Percentiles rank a stretch among this genome's conserved stretches.
Evolutionary conservation across 2,888 invertebrate species (phyloP).

Genomic region (Callyntrura sp.): DNA sequence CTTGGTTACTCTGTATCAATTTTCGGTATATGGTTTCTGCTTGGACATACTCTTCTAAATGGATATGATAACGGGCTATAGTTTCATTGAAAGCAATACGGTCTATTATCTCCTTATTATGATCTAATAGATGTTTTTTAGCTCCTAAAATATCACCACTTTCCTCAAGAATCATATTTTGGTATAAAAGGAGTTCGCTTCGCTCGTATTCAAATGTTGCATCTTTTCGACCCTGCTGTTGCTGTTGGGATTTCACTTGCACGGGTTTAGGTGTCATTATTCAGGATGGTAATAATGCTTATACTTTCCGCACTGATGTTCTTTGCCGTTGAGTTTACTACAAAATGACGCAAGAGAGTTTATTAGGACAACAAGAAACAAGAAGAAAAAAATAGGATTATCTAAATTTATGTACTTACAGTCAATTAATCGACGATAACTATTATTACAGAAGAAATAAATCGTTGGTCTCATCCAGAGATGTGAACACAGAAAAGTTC

Average conservation of each 20-base stretch:
- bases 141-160: slow-evolving; percentile 95
- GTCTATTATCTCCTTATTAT: slow-evolving; percentile 97
- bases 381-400: not conserved
- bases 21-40: slow-evolving; percentile 94
- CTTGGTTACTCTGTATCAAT: slow-evolving; percentile 96
- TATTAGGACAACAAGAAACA: not conserved
- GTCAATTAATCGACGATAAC: not conserved
- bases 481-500: not conserved
- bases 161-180: slow-evolving; percentile 98
- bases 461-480: slow-evolving; percentile 14
- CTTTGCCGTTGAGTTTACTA: slow-evolving; percentile 21
- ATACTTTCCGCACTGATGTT: not conserved
- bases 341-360: not conserved
- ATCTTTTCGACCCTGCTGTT: slow-evolving; percentile 73
- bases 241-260: slow-evolving; percentile 85
- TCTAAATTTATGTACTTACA: not conserved
- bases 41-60: slow-evolving; percentile 88
- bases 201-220: slow-evolving; percentile 95
- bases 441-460: too few species aligned
- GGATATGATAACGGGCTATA: slow-evolving; percentile 88
- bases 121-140: slow-evolving; percentile 93
- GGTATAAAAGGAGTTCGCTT: slow-evolving; percentile 98
- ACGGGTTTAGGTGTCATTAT: slow-evolving; percentile 73
- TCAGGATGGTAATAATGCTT: not conserved
- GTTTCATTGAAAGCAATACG: slow-evolving; percentile 97